Conservation (phyloP, 1,140 invertebrate genomes). For the Octopus sinensis region DNA sequence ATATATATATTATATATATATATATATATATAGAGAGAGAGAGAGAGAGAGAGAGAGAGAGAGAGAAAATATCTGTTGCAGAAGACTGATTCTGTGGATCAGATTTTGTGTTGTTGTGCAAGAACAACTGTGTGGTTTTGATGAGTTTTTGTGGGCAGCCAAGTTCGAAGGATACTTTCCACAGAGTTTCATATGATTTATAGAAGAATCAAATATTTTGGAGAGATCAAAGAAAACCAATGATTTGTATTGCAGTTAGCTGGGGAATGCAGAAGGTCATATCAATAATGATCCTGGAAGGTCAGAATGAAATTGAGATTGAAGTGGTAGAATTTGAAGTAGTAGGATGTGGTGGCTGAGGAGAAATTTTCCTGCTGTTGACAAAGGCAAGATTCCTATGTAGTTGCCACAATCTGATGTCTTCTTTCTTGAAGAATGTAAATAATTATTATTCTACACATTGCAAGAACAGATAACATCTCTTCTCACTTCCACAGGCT, state of each 20-base stretch:
- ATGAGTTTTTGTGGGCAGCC: neutral
- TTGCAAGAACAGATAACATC: too few species aligned
- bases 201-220: slow-evolving; percentile 17
- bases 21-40: slow-evolving; percentile 14
- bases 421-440: too few species aligned
- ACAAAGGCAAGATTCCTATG: too few species aligned
- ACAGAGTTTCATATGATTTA: slow-evolving; percentile 26
- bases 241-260: neutral
- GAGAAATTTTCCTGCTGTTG: too few species aligned
- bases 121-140: neutral
- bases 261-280: too few species aligned
- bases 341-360: too few species aligned
- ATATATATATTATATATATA: neutral
- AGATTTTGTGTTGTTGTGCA: neutral
- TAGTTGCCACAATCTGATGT: too few species aligned
- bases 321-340: too few species aligned
- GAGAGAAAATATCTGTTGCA: neutral
- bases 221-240: neutral
- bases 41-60: slow-evolving; percentile 24
- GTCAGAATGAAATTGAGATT: too few species aligned
- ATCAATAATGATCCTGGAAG: too few species aligned
- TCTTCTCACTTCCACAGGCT: too few species aligned
- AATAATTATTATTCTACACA: too few species aligned
- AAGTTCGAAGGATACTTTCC: neutral
- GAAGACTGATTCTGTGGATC: neutral